Base-by-base conservation (phyloP, 2,888 invertebrate genomes). In the Poecilobothrus nobilitatus region DNA sequence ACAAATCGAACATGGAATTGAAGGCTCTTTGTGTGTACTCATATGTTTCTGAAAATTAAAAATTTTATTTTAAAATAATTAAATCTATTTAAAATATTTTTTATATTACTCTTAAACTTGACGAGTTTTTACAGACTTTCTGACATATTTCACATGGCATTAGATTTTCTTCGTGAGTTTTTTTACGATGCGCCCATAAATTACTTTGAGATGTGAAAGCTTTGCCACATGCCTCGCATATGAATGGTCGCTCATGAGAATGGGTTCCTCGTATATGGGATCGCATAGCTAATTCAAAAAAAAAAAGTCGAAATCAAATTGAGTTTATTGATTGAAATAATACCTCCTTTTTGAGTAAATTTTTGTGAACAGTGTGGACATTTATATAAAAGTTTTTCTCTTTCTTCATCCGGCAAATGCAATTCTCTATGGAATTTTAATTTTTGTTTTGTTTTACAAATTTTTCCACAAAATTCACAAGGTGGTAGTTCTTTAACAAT, bases 161-260 rank as follows among this genome's bases (percentile, higher is more conserved):
- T 15, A 53, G 2, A 53, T 53, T 53, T 53, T 53, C 53, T n/a
- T 53, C 53, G 6, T 53, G 53, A 12, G 53, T 53, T 53, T 53
- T 53, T 18, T n/a, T 53, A 53, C 53, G 53, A 53, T 53, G 53
- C 6, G 53, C 15, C 53, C 53, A 53, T n/a, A 53, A 18, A 53
- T 53, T 53, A n/a, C 53, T 53, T 53, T 53, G 53, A 53, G 53
- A 53, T 12, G 53, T 18, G 6, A 53, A 80, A 63, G 77, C 76
- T 71, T 79, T 77, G 0, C 78, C 78, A 73, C 80, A 80, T 68
- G 77, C 75, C 69, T 79, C 78, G 72, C 80, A 81, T 18, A 78
- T 78, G 72, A 78, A 80, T 8, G 79, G 79, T 37, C 78, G 68
- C 44, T 73, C 72, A 20, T 72, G 72, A 9, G 70, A 71, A 65